phyloP scores from a whole-genome alignment of 2,888 invertebrate genomes.

The Chymomyza amoena region DNA sequence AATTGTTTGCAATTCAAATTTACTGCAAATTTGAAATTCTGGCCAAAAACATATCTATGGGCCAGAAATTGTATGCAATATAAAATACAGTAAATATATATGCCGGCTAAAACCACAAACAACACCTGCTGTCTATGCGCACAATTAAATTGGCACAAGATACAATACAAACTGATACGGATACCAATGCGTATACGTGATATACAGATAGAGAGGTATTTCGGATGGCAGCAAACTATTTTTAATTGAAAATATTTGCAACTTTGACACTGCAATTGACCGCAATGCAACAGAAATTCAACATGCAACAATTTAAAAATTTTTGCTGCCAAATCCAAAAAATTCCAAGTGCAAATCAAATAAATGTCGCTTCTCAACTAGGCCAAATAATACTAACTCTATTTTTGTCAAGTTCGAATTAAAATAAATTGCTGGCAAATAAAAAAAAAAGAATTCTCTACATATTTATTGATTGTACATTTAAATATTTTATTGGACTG shows the following conservation, averaged over 20 bases:
- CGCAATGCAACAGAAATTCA: constrained; percentile 48
- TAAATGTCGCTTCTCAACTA: neutral
- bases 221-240: constrained; percentile 12
- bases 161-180: neutral
- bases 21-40: neutral
- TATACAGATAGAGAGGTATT: neutral
- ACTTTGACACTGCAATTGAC: constrained; percentile 64
- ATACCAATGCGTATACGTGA: neutral
- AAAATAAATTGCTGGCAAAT: constrained; percentile 2
- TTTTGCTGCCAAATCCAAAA: neutral
- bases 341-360: neutral
- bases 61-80: neutral
- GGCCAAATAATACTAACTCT: neutral
- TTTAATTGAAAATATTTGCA: constrained; percentile 68
- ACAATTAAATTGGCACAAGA: constrained; percentile 15
- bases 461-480: constrained; percentile 62
- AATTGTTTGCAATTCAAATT: neutral
- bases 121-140: neutral
- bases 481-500: constrained; percentile 65
- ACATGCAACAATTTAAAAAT: constrained; percentile 31
- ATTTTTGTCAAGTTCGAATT: neutral
- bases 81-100: neutral
- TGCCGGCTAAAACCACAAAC: neutral
- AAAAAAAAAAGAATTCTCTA: neutral
- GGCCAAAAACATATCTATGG: neutral